Base-by-base conservation (phyloP, 2,113 vertebrate species). In the Catagonus wagneri region DNA sequence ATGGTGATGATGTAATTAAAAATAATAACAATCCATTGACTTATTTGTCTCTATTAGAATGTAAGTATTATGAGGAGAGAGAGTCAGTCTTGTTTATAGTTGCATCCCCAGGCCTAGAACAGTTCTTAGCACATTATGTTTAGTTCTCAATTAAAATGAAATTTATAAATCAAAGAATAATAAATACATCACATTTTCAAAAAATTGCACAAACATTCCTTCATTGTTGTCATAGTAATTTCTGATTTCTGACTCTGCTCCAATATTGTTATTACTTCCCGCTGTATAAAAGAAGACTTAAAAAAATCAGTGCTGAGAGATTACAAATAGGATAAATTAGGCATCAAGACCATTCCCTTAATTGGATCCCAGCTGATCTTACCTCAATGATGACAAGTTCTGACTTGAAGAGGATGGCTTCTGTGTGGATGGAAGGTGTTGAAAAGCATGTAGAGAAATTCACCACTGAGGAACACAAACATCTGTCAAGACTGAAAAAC, bases 111-210 rank as follows among this genome's bases (percentile, higher is more conserved):
- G 12, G 19, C 61, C 27, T 63, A 72, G 22, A 44, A 34, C 1
- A 81, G 68, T 29, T n/a, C 7, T 52, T 27, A 27, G 13, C 36
- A 84, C 10, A n/a, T 60, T 50, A 32, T 16, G 6, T 44, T 44
- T 44, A 44, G 44, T 44, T 12, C 7, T 68, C 79, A 66, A 12
- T 39, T 39, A 75, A 60, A 83, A 54, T 1, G 50, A 86, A n/a
- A n/a, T 93, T 79, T 61, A 20, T 69, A 89, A 52, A 84, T 80
- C 22, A 84, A 61, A 83, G 60, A 89, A 78, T n/a, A 78, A 78
- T 79, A 34, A 78, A 83, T 79, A 34, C 2, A 60, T 66, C 60
- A 27, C 10, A 92, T 72, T 89, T 92, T 92, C 74, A 92, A 83
- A 92, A 36, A 15, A 91, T 74, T 80, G 90, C 63, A 63, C 29